Conservation (phyloP, 1,140 invertebrate genomes). For the Ericerus pela region DNA sequence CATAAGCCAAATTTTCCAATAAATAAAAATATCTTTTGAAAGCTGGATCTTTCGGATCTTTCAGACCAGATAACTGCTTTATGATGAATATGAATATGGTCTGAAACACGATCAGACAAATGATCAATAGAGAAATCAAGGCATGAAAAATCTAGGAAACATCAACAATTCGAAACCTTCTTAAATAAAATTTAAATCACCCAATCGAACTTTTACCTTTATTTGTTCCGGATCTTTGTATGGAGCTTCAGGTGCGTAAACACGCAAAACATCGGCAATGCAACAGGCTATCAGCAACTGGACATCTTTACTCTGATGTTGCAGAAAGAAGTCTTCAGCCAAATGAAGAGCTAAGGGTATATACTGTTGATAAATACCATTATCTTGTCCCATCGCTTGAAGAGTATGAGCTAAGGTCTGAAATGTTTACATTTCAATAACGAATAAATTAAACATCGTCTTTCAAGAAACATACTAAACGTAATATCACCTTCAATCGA, state of each 20-base stretch:
- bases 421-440: conserved; percentile 11
- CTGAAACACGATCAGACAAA: conserved; percentile 35
- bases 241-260: conserved; percentile 97
- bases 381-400: conserved; percentile 91
- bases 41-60: conserved; percentile 91
- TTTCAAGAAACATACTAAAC: conserved; percentile 4
- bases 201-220: conserved; percentile 37
- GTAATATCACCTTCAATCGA: conserved; percentile 60
- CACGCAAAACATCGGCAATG: conserved; percentile 88
- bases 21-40: conserved; percentile 97
- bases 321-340: conserved; percentile 81
- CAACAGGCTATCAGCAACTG: conserved; percentile 89
- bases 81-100: conserved; percentile 93
- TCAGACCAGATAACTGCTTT: conserved; percentile 79
- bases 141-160: background rate
- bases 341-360: conserved; percentile 85
- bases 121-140: background rate
- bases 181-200: conserved; percentile 13
- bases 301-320: conserved; percentile 81
- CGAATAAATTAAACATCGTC: background rate
- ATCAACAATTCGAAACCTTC: background rate
- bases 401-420: conserved; percentile 76
- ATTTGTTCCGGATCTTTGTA: conserved; percentile 91
- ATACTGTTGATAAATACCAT: conserved; percentile 82
- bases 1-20: conserved; percentile 88